These are phyloP conservation scores for Polypterus bichir DNA, from an alignment of 2,113 vertebrate species.

Conservation along the genomic window DNA sequence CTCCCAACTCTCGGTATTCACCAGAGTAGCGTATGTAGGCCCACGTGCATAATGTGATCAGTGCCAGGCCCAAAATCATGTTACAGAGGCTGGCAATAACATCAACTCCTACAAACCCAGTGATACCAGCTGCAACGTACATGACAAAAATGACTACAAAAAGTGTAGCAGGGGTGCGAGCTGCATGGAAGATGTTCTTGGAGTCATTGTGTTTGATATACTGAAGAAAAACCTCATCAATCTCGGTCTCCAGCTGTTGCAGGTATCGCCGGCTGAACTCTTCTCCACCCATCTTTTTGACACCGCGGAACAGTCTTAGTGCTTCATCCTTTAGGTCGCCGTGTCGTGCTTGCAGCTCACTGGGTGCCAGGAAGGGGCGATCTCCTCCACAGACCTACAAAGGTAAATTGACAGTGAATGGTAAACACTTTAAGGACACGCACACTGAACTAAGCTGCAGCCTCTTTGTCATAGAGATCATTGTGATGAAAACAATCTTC, in stretches of 20 bases:
- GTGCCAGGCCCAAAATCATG: constrained; percentile 92
- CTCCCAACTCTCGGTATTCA: constrained; percentile 91
- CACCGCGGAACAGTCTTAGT: constrained; percentile 73
- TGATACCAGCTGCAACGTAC: constrained; percentile 86
- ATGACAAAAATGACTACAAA: constrained; percentile 98
- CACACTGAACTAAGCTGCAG: no score
- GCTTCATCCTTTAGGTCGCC: constrained; percentile 69
- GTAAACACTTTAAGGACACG: no score
- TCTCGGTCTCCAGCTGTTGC: constrained; percentile 82
- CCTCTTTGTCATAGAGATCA: no score
- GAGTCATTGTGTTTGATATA: constrained; percentile 99
- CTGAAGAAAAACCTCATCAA: constrained; percentile 92
- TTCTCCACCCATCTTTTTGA: constrained; percentile 98
- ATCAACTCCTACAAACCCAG: constrained; percentile 90
- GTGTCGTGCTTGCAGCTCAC: constrained; percentile 77
- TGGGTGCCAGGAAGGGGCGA: constrained; percentile 85
- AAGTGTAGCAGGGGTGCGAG: constrained; percentile 91
- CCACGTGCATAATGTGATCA: constrained; percentile 97
- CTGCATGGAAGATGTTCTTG: constrained; percentile 98
- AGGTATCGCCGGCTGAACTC: constrained; percentile 95
- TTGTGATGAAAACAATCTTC: no score
- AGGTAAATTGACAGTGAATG: no score
- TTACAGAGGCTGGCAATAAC: constrained; percentile 95
- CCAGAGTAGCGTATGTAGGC: constrained; percentile 97
- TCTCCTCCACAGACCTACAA: constrained; percentile 85